These are phyloP conservation scores for Poecilia wingei DNA, from an alignment of 2,797 vertebrate species.

Conservation along the genomic window DNA sequence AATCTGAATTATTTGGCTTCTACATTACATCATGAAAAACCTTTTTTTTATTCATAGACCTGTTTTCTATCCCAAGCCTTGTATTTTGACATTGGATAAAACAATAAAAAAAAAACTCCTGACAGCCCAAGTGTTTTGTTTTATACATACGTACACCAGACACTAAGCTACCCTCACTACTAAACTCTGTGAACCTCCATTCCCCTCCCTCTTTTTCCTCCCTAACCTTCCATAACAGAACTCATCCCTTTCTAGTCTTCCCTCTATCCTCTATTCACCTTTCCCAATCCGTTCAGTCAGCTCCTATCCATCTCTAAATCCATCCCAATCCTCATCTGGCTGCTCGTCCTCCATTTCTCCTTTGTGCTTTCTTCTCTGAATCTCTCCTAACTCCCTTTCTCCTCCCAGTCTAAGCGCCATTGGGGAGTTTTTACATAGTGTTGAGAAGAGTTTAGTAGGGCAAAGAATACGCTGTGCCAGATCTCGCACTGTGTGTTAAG, in stretches of 20 bases:
- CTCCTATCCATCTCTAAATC: constrained; percentile 71
- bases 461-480: constrained; percentile 70
- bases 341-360: constrained; percentile 67
- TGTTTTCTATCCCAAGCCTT: neutral
- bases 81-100: constrained; percentile 21
- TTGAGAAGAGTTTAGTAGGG: constrained; percentile 79
- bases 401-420: constrained; percentile 53
- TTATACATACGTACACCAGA: constrained; percentile 9
- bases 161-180: constrained; percentile 19
- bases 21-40: constrained; percentile 28
- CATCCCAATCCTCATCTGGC: constrained; percentile 70
- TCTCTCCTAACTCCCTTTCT: constrained; percentile 42
- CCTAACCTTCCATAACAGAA: constrained; percentile 59
- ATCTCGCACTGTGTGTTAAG: constrained; percentile 69
- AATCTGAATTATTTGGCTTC: constrained; percentile 25
- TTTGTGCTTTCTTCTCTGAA: constrained; percentile 34
- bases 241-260: constrained; percentile 60
- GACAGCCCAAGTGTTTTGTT: constrained; percentile 8
- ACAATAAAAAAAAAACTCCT: constrained; percentile 27
- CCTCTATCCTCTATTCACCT: constrained; percentile 63
- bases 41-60: constrained; percentile 30
- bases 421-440: constrained; percentile 71
- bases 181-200: constrained; percentile 24
- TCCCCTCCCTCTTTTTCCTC: constrained; percentile 10
- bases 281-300: constrained; percentile 64